These are phyloP conservation scores for Colistium nudipinnis DNA, from an alignment of 2,113 vertebrate genomes.

Conservation along the genomic window DNA sequence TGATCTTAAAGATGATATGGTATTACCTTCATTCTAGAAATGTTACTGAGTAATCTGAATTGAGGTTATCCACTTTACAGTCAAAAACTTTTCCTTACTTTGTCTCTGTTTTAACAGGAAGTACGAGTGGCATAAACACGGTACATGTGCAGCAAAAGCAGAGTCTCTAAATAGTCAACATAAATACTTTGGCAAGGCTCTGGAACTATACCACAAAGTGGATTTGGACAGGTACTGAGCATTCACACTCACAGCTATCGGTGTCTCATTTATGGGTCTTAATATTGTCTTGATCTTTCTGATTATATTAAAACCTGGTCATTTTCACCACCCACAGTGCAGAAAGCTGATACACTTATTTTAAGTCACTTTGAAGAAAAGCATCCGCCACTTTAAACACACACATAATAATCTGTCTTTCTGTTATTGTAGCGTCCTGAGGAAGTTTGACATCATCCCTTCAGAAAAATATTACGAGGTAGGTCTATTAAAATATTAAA, in stretches of 20 bases:
- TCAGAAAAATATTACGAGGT: conserved; percentile 68
- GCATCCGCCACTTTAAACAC: not conserved
- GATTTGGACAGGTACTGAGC: conserved; percentile 66
- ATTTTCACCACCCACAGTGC: not conserved
- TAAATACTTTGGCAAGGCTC: conserved; percentile 76
- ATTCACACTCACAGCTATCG: not conserved
- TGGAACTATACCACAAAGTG: conserved; percentile 75
- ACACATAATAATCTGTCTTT: conserved; percentile 29
- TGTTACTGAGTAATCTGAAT: too few species aligned
- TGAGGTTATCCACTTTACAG: too few species aligned
- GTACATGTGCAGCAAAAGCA: conserved; percentile 73
- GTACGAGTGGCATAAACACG: conserved; percentile 77
- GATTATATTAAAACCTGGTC: not conserved
- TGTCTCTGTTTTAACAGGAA: conserved; percentile 65
- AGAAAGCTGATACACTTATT: not conserved
- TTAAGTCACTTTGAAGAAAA: conserved; percentile 2
- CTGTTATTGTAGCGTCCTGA: conserved; percentile 64
- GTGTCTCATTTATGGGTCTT: not conserved
- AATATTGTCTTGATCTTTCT: not conserved
- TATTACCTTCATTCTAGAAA: not conserved
- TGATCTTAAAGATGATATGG: not conserved
- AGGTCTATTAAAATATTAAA: conserved; percentile 24
- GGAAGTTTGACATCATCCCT: conserved; percentile 67
- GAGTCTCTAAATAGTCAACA: conserved; percentile 66
- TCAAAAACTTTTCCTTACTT: not conserved